These are phyloP conservation scores for Xenops minutus DNA, from an alignment of 2,797 vertebrate species.

Conservation along the genomic window DNA sequence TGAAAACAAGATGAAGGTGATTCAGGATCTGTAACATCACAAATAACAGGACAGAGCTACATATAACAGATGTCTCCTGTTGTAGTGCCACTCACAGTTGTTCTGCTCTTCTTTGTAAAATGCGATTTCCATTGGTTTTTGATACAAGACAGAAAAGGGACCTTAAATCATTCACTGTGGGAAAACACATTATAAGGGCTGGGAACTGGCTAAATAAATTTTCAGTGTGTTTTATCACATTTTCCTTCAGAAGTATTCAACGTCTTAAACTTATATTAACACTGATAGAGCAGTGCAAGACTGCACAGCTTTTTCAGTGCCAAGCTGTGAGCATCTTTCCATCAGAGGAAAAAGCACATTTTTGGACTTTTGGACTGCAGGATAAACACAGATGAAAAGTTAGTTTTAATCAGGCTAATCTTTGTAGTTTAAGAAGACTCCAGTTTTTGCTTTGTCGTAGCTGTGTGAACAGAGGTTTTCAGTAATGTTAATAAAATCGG, in stretches of 20 bases:
- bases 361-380: neutral
- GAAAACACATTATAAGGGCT: neutral
- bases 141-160: neutral
- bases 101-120: neutral
- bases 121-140: neutral
- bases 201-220: neutral
- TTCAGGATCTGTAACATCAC: neutral
- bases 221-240: neutral
- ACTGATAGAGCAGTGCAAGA: neutral
- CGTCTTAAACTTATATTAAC: neutral
- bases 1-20: neutral
- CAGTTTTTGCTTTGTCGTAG: neutral
- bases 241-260: neutral
- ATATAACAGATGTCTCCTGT: accelerated
- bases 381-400: neutral
- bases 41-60: neutral
- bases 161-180: neutral
- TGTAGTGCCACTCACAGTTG: neutral
- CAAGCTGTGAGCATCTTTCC: neutral
- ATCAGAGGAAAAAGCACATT: neutral
- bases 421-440: neutral
- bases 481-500: neutral
- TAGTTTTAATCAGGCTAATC: neutral
- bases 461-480: neutral
- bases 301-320: neutral